Evolutionary conservation across 2,888 invertebrate species (phyloP), one percentile per base, ranked within the genome.

Genomic region (Flexamia atlantica): DNA sequence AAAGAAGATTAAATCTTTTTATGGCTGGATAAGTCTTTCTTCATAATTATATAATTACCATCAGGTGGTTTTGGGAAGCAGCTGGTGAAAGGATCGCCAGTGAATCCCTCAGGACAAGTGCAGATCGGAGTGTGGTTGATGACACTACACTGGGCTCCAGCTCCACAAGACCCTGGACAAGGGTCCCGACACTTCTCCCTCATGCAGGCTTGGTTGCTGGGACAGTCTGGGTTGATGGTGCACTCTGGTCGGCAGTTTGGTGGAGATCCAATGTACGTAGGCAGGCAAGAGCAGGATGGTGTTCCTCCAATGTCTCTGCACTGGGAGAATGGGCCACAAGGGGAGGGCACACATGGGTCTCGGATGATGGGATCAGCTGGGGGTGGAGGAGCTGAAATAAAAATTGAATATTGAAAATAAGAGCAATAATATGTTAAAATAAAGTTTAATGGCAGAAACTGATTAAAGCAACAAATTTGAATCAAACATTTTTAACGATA

Each of bases 111-210:
- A 87, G 91, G 91, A 89, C 96, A 96, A 88, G 93, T 94, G 89
- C 97, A 97, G 85, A 94, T 91, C 84, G 96, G 96, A 87, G 94
- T 93, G 90, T 97, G 96, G 89, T 95, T 95, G 87, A 95, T 91
- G 79, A 95, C 95, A 86, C 92, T 93, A 90, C 97, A 97, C 85
- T 93, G 91, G 30, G 97, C 94, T 89, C 94, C 93, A 84, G 93
- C 90, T 76, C 96, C 96, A 89, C 96, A 96, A 76, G 95, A 93
- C 64, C 91, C 91, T 20, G 90, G 90, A 85, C 92, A 92, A 2
- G 92, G 92, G 86, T 92, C 91, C 82, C 89, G 88, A 84, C 92
- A 92, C 85, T 90, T 90, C 84, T 91, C 90, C 84, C 90, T 89
- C 82, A 92, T 89, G 86, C 92, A 92, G 23, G 92, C 91, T 87